Percentiles rank a stretch among this genome's conserved stretches.
Conservation (phyloP, 2,888 invertebrate species). For the Petrophora chlorosata region DNA sequence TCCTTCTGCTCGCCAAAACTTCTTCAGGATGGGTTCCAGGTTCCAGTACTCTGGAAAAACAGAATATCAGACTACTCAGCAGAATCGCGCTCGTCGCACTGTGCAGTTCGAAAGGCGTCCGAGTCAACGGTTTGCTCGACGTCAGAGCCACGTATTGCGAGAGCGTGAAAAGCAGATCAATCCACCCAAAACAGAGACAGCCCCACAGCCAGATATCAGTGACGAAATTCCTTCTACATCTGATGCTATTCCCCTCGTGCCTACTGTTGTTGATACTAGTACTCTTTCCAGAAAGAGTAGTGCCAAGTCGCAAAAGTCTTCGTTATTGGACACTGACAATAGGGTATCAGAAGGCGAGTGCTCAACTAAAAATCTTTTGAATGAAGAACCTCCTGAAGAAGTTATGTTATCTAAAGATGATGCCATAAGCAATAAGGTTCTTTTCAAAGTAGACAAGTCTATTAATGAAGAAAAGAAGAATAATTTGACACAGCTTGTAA, state of each 20-base stretch:
- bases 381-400: slow-evolving; percentile 67
- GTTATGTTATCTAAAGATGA: slow-evolving; percentile 74
- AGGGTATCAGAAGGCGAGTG: slow-evolving; percentile 58
- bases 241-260: slow-evolving; percentile 42
- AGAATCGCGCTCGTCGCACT: slow-evolving; percentile 94
- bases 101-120: slow-evolving; percentile 98
- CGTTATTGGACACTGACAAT: slow-evolving; percentile 57
- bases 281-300: slow-evolving; percentile 81
- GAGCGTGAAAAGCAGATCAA: slow-evolving; percentile 88
- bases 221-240: slow-evolving; percentile 64
- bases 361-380: slow-evolving; percentile 70
- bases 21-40: slow-evolving; percentile 99
- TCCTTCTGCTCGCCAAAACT: slow-evolving; percentile 95
- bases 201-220: slow-evolving; percentile 52
- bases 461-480: slow-evolving; percentile 70
- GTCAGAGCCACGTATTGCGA: slow-evolving; percentile 94
- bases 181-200: slow-evolving; percentile 58
- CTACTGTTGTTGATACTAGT: slow-evolving; percentile 44
- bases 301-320: slow-evolving; percentile 82
- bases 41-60: slow-evolving; percentile 98
- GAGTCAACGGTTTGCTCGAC: slow-evolving; percentile 96
- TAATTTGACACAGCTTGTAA: slow-evolving; percentile 70
- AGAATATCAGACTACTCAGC: slow-evolving; percentile 98
- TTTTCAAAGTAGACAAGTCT: slow-evolving; percentile 73
- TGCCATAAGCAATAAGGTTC: slow-evolving; percentile 74